These are phyloP conservation scores for Microcaecilia unicolor DNA, from an alignment of 2,797 vertebrate genomes.

Conservation along the genomic window DNA sequence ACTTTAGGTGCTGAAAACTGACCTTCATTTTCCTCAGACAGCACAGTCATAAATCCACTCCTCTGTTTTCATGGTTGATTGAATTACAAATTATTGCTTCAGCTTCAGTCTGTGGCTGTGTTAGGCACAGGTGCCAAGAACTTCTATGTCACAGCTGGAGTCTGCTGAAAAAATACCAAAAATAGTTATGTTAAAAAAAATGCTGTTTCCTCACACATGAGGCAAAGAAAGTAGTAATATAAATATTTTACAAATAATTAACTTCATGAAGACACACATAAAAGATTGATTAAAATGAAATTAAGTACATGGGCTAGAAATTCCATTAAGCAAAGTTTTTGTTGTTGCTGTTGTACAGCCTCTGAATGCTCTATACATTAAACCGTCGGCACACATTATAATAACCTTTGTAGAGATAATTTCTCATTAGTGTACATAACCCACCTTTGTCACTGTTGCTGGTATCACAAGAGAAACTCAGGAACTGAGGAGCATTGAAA, in stretches of 20 bases:
- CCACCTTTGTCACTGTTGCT: not conserved
- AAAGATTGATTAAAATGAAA: too few species aligned
- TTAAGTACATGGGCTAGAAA: not conserved
- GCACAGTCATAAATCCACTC: slow-evolving; percentile 39
- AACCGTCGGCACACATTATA: not conserved
- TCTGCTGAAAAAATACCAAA: slow-evolving; percentile 25
- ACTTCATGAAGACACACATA: too few species aligned
- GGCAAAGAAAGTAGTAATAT: too few species aligned
- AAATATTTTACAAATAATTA: too few species aligned
- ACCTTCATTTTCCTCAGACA: slow-evolving; percentile 37
- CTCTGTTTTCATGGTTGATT: slow-evolving; percentile 32
- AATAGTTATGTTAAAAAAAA: slow-evolving; percentile 26
- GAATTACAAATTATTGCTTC: slow-evolving; percentile 39
- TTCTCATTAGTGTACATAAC: not conserved
- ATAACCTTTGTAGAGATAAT: not conserved
- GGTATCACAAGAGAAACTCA: not conserved
- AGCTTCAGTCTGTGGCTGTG: slow-evolving; percentile 24
- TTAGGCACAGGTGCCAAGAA: not conserved
- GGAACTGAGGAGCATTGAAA: not conserved
- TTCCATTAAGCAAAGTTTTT: not conserved
- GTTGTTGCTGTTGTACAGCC: too few species aligned
- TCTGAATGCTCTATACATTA: not conserved
- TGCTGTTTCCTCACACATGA: slow-evolving; percentile 19
- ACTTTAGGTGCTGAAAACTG: slow-evolving; percentile 27
- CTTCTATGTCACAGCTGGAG: not conserved